Percentiles rank a stretch among this genome's conserved stretches.
These are phyloP conservation scores for Chlorops oryzae DNA, from an alignment of 1,140 invertebrate genomes.

Conservation along the genomic window DNA sequence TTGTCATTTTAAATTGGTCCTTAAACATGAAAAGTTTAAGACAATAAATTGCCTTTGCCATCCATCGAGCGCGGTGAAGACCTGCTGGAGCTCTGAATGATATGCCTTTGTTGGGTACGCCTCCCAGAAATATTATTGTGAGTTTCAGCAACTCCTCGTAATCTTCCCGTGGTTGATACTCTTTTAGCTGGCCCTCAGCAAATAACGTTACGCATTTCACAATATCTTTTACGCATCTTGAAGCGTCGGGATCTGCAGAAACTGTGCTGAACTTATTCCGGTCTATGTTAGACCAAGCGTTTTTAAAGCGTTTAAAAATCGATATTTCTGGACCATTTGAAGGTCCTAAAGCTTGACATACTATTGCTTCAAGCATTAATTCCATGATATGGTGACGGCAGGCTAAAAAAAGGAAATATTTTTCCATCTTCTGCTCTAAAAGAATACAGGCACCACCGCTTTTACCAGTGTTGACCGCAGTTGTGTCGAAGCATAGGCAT, in stretches of 20 bases:
- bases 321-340: too few relatives aligned
- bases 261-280: neutral
- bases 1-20: neutral
- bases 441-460: neutral
- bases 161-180: neutral
- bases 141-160: too few relatives aligned
- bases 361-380: too few relatives aligned
- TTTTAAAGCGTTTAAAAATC: neutral
- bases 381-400: slow-evolving; percentile 2
- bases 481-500: slow-evolving; percentile 29
- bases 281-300: too few relatives aligned
- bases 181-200: neutral
- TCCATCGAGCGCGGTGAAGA: too few relatives aligned
- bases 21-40: too few relatives aligned
- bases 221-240: slow-evolving; percentile 1
- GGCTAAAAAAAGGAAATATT: too few relatives aligned
- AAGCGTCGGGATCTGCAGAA: slow-evolving; percentile 3
- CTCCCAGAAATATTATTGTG: too few relatives aligned
- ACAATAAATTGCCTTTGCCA: too few relatives aligned
- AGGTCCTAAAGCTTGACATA: too few relatives aligned
- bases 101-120: too few relatives aligned
- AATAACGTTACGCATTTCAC: slow-evolving; percentile 1
- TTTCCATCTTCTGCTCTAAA: neutral
- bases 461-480: slow-evolving; percentile 24
- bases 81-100: too few relatives aligned